Conservation (phyloP, 1,140 invertebrate genomes). For the Euura lappo region DNA sequence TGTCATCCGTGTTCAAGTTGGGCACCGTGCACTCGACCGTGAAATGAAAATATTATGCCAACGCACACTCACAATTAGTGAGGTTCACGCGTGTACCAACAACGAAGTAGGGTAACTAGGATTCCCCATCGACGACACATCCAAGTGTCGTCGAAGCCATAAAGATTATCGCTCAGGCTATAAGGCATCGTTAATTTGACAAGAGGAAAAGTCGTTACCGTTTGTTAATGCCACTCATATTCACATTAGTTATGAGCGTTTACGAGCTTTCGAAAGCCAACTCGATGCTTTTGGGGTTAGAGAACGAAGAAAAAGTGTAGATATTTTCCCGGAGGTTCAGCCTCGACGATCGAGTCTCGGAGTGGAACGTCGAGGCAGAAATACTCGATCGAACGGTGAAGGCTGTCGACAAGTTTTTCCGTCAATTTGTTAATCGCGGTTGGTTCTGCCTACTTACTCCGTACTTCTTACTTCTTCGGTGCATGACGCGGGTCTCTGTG, state of each 20-base stretch:
- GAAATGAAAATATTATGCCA: conserved; percentile 54
- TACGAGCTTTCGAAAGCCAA: neutral
- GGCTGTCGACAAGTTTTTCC: conserved; percentile 46
- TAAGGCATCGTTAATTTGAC: conserved; percentile 5
- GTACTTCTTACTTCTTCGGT: conserved; percentile 24
- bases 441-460: conserved; percentile 33
- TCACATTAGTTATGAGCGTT: neutral
- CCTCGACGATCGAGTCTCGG: too few relatives aligned
- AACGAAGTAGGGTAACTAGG: neutral
- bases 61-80: conserved; percentile 18
- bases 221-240: neutral
- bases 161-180: conserved; percentile 8
- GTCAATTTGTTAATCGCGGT: conserved; percentile 51
- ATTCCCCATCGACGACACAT: neutral
- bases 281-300: too few relatives aligned
- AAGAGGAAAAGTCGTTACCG: neutral
- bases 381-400: conserved; percentile 28
- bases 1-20: conserved; percentile 22
- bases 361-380: neutral
- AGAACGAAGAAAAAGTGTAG: too few relatives aligned
- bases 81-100: neutral
- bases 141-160: neutral
- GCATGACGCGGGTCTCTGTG: neutral
- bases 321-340: too few relatives aligned
- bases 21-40: conserved; percentile 44